Base-by-base conservation (phyloP, 2,113 vertebrate genomes). In the Micromys minutus region DNA sequence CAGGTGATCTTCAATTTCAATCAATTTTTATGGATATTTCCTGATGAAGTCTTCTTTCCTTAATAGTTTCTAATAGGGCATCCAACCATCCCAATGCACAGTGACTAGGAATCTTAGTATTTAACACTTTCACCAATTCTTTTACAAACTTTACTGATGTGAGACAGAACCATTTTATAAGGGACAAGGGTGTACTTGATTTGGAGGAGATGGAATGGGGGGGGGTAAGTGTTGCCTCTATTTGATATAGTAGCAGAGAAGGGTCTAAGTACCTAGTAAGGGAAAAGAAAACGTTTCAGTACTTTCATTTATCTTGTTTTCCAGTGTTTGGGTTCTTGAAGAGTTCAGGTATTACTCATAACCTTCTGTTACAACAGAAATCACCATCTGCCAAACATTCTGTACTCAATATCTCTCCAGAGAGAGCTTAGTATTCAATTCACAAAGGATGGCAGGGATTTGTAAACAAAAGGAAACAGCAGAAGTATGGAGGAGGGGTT, bases 261-360 rank as follows among this genome's bases (percentile, higher is more conserved):
- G 57, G 7, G 47, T 45, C 61, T 89, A 45, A n/a, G 26, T 69
- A 39, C 15, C 61, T 93, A 57, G 84, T 65, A 61, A 95, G 22
- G 42, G 76, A 97, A 97, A 96, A 94, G 16, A 94, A 92, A 98
- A 98, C 96, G 98, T 97, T 95, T 96, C 95, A 97, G 97, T 97
- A 96, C 96, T 98, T 98, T 87, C 84, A 98, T 98, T 98, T 98
- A 96, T 98, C 98, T 98, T 98, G 86, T 97, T 98, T 98, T 96
- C 97, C 79, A 87, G 97, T 97, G 97, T 98, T 98, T 90, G 96
- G 98, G 98, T 98, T 99, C 98, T 98, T 98, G 97, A 98, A 98
- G 98, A 98, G 98, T 98, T 99, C 98, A 99, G 99, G 98, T 99
- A 98, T n/a, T 98, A 99, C 98, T 98, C 98, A 98, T 98, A 98